Evolutionary conservation across 2,113 vertebrate species (phyloP).

Genomic region (Eulemur macaco): DNA sequence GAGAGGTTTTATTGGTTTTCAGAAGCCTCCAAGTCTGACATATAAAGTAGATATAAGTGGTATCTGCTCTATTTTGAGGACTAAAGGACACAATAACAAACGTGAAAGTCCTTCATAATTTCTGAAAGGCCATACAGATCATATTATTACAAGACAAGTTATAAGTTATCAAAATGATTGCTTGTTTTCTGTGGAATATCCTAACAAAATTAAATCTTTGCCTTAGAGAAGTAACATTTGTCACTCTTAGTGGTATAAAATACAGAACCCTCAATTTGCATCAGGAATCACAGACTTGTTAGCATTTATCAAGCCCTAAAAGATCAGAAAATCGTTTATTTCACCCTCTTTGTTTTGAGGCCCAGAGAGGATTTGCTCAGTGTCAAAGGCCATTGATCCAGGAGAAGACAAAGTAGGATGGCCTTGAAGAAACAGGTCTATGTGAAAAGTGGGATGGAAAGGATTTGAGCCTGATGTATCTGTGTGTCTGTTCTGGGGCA

Average conservation of each 20-base stretch:
- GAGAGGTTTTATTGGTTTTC: not conserved
- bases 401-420: not conserved
- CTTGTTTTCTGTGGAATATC: not conserved
- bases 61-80: not conserved
- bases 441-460: not conserved
- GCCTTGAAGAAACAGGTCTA: rapidly evolving
- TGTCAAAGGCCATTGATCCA: not conserved
- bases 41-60: not conserved
- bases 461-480: not conserved
- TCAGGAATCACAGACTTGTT: not conserved
- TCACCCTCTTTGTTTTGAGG: not conserved
- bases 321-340: not conserved
- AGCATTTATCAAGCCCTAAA: not conserved
- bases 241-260: not conserved
- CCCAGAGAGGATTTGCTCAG: not conserved
- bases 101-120: not conserved
- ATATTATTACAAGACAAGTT: not conserved
- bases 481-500: not conserved
- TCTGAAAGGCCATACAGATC: not conserved
- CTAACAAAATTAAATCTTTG: not conserved
- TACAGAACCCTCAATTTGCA: not conserved
- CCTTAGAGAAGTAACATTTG: not conserved
- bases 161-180: not conserved
- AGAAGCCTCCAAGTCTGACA: not conserved
- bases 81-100: not conserved